Evolutionary conservation across 1,140 invertebrate species (phyloP).

Genomic region (Adelges cooleyi): DNA sequence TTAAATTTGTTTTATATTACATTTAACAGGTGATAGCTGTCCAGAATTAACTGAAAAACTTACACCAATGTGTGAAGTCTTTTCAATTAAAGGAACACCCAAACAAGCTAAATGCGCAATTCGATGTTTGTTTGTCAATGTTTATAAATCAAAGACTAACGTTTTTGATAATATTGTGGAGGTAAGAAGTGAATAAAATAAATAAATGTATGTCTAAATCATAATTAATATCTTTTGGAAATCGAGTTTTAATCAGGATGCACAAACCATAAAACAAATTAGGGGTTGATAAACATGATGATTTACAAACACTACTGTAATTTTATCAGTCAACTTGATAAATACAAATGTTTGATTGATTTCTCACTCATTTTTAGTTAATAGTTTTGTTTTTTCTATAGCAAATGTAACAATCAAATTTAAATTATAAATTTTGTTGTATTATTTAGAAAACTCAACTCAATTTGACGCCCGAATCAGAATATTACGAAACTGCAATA

Average conservation of each 20-base stretch:
- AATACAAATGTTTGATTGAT: too few species aligned
- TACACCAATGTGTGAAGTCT: conserved; percentile 72
- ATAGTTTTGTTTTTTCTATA: conserved; percentile 24
- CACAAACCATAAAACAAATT: too few species aligned
- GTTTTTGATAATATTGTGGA: conserved; percentile 82
- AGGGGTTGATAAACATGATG: too few species aligned
- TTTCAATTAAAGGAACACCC: conserved; percentile 74
- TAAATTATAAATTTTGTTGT: too few species aligned
- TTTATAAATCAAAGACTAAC: conserved; percentile 63
- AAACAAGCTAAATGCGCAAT: conserved; percentile 96
- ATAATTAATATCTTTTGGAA: too few species aligned
- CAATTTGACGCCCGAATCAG: conserved; percentile 63
- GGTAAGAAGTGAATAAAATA: too few species aligned
- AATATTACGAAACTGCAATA: conserved; percentile 82
- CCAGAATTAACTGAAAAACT: conserved; percentile 57
- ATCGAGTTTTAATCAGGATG: too few species aligned
- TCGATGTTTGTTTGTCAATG: conserved; percentile 78
- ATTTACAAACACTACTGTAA: too few species aligned
- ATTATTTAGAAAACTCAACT: conserved; percentile 49
- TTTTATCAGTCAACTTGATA: too few species aligned
- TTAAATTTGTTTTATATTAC: conserved; percentile 30
- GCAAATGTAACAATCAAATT: too few species aligned
- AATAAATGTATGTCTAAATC: too few species aligned
- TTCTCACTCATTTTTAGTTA: too few species aligned
- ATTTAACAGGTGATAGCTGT: conserved; percentile 54